Evolutionary conservation across 2,888 invertebrate genomes (phyloP), one percentile per base, ranked within the genome.

Genomic region (Oasisia sp.): DNA sequence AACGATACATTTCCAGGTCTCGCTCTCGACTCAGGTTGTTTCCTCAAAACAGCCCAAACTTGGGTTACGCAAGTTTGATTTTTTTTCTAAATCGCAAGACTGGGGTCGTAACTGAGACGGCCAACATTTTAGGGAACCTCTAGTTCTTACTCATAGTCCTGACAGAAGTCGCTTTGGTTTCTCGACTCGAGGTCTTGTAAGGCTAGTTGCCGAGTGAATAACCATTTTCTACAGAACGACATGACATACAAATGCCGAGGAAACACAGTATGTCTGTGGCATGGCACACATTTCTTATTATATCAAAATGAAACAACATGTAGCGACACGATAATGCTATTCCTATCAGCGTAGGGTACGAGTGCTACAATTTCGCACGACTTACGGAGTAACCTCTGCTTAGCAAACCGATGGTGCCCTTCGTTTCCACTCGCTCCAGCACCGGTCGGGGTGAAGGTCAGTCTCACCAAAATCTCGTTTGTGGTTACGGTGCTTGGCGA

Each of bases 381-480:
- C 74, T 74, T 74, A 74, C 74, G 74, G 7, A 7, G 27, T 74
- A 74, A 74, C 74, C 74, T 74, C 74, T 74, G 74, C 74, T 74
- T 74, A 74, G 74, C 19, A 74, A 74, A 74, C 74, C 74, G n/a
- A 19, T 74, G 74, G 74, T 74, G 74, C 74, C 74, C 74, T 74
- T 74, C 74, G 74, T 74, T 74, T 74, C 74, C 74, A 74, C 74
- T 74, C 74, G 91, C 32, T 91, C 32, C 91, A 50, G 50, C 50
- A 38, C 32, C 44, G 50, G 50, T 50, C 50, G 38, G 32, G 50
- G 91, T 92, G 92, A 91, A 91, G 44, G 58, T 74, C 92, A 92
- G 92, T 92, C 92, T 92, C 92, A 91, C 44, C n/a, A 14, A 44
- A 92, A 89, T 89, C 91, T 91, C 91, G 91, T 45, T 32, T n/a